Conservation (phyloP, 2,113 vertebrate species). For the Vireo altiloquus region DNA sequence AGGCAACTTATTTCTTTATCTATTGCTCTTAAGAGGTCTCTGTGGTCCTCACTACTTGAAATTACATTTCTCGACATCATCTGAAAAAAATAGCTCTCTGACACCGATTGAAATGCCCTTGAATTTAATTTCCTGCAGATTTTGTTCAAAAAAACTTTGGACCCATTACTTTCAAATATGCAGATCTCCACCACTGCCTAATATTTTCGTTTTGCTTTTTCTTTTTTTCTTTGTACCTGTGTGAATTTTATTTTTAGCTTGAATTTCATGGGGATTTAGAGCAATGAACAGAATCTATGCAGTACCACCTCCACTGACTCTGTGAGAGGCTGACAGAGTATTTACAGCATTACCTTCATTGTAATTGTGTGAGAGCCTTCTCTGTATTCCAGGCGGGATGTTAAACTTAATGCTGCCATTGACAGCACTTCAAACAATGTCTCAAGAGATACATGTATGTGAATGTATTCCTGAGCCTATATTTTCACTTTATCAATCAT, state of each 20-base stretch:
- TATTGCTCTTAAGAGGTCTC: not conserved
- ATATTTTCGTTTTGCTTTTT: not conserved
- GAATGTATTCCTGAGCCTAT: not conserved
- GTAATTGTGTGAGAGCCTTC: not conserved
- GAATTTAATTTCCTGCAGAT: not conserved
- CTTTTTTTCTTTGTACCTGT: fast-evolving
- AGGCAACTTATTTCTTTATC: not conserved
- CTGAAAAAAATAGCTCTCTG: not conserved
- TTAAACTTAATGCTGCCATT: not conserved
- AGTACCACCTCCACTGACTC: not conserved
- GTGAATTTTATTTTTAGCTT: not conserved
- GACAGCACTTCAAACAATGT: not conserved
- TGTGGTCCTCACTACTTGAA: not conserved
- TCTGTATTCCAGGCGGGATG: not conserved
- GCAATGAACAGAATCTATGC: not conserved
- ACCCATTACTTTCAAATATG: not conserved
- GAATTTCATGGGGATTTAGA: not conserved
- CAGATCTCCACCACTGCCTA: not conserved
- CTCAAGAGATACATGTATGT: not conserved
- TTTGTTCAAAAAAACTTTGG: not conserved
- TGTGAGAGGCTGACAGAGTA: not conserved
- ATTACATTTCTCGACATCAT: not conserved
- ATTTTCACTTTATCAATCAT: not conserved
- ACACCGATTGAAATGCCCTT: not conserved
- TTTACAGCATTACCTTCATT: not conserved